Conservation (phyloP, 2,113 vertebrate genomes). For the Channa argus region DNA sequence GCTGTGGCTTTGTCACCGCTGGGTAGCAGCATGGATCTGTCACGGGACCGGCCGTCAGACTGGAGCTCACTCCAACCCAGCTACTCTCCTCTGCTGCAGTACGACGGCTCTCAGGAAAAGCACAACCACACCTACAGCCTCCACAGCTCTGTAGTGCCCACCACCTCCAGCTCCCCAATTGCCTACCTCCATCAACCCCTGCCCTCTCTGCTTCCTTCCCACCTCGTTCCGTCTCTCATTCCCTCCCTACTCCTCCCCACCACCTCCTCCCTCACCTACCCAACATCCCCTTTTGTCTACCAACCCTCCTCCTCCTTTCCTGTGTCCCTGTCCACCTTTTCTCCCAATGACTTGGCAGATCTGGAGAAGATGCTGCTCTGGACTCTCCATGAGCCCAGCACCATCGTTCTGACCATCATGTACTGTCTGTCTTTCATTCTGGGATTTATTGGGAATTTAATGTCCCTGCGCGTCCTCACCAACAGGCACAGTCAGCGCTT, state of each 20-base stretch:
- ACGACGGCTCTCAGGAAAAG: slow-evolving; percentile 55
- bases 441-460: slow-evolving; percentile 90
- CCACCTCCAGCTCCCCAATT: slow-evolving; percentile 34
- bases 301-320: slow-evolving; percentile 6
- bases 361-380: slow-evolving; percentile 88
- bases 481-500: slow-evolving; percentile 79
- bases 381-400: slow-evolving; percentile 87
- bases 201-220: slow-evolving; percentile 40
- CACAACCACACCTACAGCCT: slow-evolving; percentile 48
- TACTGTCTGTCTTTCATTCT: slow-evolving; percentile 89
- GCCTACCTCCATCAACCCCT: slow-evolving; percentile 39
- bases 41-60: slow-evolving; percentile 20
- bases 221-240: slow-evolving; percentile 27
- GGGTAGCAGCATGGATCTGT: slow-evolving; percentile 60
- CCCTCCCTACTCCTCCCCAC: slow-evolving; percentile 37
- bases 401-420: slow-evolving; percentile 88
- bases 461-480: slow-evolving; percentile 89
- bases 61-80: slow-evolving; percentile 50
- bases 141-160: slow-evolving; percentile 30
- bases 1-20: background rate
- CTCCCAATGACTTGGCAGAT: slow-evolving; percentile 75
- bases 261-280: slow-evolving; percentile 24
- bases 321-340: slow-evolving; percentile 67
- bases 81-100: slow-evolving; percentile 62
- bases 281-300: slow-evolving; percentile 10